These are phyloP conservation scores for Oreochromis grahami DNA, from an alignment of 2,797 vertebrate species.

Conservation along the genomic window DNA sequence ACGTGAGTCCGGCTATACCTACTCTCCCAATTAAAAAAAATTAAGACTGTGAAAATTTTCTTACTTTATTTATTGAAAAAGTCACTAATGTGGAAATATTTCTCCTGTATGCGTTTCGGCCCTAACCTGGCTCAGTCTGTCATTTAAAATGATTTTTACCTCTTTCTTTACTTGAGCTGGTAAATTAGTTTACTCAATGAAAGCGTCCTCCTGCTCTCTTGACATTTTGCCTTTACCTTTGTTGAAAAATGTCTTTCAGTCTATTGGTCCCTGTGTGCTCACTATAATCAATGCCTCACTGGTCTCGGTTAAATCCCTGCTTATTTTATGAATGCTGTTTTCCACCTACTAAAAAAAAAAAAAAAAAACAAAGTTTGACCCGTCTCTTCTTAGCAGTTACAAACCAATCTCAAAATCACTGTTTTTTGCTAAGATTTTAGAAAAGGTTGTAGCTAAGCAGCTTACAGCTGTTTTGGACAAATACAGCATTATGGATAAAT, in stretches of 20 bases:
- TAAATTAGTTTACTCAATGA: not conserved
- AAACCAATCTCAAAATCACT: not conserved
- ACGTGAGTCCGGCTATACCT: not conserved
- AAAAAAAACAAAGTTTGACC: not conserved
- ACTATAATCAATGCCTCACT: not conserved
- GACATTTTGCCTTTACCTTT: not conserved
- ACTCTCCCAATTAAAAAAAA: not conserved
- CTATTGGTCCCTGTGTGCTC: not conserved
- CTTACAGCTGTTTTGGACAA: not conserved
- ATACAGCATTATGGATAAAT: not conserved
- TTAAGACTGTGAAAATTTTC: not conserved
- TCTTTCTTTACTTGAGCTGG: not conserved
- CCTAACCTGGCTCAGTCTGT: fast-evolving
- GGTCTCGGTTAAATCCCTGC: not conserved
- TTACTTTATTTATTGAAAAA: not conserved
- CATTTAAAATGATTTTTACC: not conserved
- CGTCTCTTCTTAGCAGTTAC: not conserved
- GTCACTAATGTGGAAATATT: fast-evolving
- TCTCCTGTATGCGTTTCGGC: fast-evolving
- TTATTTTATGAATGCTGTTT: not conserved
- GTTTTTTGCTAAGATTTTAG: not conserved
- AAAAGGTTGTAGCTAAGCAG: not conserved
- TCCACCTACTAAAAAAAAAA: not conserved
- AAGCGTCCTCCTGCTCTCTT: not conserved
- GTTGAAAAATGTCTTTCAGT: not conserved